Conservation (phyloP, 2,797 vertebrate genomes). For the Anguilla pacifica region DNA sequence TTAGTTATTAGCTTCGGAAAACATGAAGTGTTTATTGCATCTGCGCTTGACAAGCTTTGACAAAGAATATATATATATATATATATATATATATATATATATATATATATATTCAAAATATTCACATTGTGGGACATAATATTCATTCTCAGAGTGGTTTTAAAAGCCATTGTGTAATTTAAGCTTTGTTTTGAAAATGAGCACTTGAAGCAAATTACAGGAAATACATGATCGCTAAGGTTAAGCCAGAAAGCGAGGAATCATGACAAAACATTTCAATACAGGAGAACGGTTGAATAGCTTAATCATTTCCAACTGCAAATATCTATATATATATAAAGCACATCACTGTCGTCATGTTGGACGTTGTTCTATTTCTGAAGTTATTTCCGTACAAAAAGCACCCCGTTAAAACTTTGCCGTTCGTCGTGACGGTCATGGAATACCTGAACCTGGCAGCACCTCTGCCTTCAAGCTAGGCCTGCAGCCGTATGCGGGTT, state of each 20-base stretch:
- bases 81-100: too few species aligned
- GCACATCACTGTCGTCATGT: neutral
- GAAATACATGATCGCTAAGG: neutral
- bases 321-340: neutral
- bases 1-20: neutral
- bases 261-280: neutral
- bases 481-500: neutral
- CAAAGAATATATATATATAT: neutral
- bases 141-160: neutral
- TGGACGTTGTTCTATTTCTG: neutral
- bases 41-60: neutral
- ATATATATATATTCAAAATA: neutral
- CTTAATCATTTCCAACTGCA: neutral
- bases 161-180: neutral
- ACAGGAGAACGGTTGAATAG: neutral
- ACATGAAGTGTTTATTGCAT: neutral
- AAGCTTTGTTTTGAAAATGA: neutral
- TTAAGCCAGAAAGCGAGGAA: neutral
- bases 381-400: neutral
- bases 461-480: neutral
- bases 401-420: neutral
- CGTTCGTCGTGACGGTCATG: neutral
- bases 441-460: neutral
- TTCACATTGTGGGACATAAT: neutral
- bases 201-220: neutral